Conservation (phyloP, 2,888 invertebrate genomes). For the Tachystola acroxantha region DNA sequence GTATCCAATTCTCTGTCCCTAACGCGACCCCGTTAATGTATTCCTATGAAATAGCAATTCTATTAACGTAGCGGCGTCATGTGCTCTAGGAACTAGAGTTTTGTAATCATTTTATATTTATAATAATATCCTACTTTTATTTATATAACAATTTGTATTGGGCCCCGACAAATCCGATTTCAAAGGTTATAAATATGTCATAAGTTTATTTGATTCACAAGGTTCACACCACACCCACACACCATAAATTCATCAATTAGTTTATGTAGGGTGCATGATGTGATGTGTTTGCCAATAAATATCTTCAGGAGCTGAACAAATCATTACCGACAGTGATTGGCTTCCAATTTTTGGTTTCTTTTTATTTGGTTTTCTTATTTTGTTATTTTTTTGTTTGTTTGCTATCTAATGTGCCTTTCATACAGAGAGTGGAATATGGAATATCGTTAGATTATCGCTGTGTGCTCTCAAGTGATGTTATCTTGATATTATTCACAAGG, state of each 20-base stretch:
- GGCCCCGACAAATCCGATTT: no score
- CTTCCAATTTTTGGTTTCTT: conserved; percentile 42
- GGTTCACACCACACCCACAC: conserved; percentile 1
- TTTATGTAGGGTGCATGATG: conserved; percentile 50
- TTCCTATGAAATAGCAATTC: no score
- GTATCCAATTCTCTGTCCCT: no score
- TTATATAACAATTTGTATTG: no score
- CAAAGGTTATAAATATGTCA: no score
- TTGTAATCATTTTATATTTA: no score
- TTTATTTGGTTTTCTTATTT: conserved; percentile 30
- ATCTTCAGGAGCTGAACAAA: conserved; percentile 35
- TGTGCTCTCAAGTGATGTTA: conserved; percentile 59
- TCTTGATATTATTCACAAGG: conserved; percentile 10
- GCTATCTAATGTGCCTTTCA: conserved; percentile 58
- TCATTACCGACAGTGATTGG: conserved; percentile 48
- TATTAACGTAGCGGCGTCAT: no score
- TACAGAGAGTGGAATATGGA: conserved; percentile 36
- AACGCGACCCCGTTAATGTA: no score
- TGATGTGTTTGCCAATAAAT: conserved; percentile 78
- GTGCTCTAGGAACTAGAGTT: no score
- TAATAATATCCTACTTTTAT: no score
- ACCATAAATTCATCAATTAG: neutral
- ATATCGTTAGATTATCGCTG: conserved; percentile 38
- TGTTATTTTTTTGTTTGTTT: conserved; percentile 54
- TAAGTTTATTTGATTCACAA: no score